Evolutionary conservation across 1,140 invertebrate species (phyloP).

Genomic region (Zaprionus vittiger): DNA sequence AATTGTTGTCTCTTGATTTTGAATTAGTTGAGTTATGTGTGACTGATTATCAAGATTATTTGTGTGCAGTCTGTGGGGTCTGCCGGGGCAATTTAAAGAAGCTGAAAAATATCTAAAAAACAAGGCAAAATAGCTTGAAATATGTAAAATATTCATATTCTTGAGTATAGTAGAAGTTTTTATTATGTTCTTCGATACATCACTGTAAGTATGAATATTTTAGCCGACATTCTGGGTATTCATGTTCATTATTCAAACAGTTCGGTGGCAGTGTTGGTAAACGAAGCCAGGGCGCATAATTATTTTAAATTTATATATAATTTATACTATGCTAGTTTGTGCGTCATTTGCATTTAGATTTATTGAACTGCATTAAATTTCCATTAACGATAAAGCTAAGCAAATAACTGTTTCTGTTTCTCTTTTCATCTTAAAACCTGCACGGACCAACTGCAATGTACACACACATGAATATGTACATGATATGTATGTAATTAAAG

Average conservation of each 20-base stretch:
- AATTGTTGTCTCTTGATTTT: too few relatives aligned
- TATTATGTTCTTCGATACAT: not conserved
- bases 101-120: too few relatives aligned
- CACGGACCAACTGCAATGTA: slow-evolving; percentile 18
- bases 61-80: too few relatives aligned
- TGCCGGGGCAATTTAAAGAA: too few relatives aligned
- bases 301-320: slow-evolving; percentile 27
- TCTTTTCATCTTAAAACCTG: slow-evolving; percentile 3
- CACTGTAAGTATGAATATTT: too few relatives aligned
- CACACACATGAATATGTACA: not conserved
- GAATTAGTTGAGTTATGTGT: too few relatives aligned
- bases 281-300: slow-evolving; percentile 5
- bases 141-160: too few relatives aligned
- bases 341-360: slow-evolving; percentile 34
- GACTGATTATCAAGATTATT: too few relatives aligned
- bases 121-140: too few relatives aligned
- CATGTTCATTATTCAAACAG: not conserved
- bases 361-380: slow-evolving; percentile 54
- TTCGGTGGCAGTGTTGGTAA: not conserved
- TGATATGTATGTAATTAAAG: slow-evolving; percentile 5
- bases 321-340: slow-evolving; percentile 18
- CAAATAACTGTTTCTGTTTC: slow-evolving; percentile 25
- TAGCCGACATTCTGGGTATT: not conserved
- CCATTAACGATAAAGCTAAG: slow-evolving; percentile 44
- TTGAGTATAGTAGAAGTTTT: too few relatives aligned